A percentile compares a stretch with the other conserved stretches of the same genome.
phyloP scores from a whole-genome alignment of 2,113 vertebrate species.

The human (Homo sapiens) region GRCh38 chr6:146238501-146239000 shows the following conservation, averaged over 20 bases:
- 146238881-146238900: background rate
- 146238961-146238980: background rate
- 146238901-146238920: background rate
- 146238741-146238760: background rate
- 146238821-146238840: background rate
- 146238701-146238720: background rate
- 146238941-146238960: background rate
- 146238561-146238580: background rate
- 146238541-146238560: background rate
- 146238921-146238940: background rate
- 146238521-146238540: background rate
- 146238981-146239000: background rate
- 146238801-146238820: background rate
- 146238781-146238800: background rate
- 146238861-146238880: background rate
- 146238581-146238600: background rate
- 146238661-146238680: background rate
- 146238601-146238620: background rate
- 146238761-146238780: background rate
- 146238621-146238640: background rate
- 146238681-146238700: background rate
- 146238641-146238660: background rate
- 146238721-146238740: background rate
- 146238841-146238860: background rate
- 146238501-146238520: background rate